Base-by-base conservation (phyloP, 23 tunicate species). In the Corella eumyota region DNA sequence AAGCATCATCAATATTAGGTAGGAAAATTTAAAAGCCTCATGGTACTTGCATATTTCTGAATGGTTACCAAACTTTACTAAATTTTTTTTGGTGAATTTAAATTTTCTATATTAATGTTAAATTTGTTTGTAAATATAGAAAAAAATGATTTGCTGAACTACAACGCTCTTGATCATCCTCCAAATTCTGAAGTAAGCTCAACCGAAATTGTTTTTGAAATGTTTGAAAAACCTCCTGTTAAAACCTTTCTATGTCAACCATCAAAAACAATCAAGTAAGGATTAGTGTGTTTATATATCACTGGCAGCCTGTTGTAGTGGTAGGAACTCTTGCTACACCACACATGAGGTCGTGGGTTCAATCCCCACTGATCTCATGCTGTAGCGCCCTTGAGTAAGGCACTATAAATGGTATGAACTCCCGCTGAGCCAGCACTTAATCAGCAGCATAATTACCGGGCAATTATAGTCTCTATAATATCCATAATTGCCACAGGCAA, bases 1-100 rank as follows among this genome's bases (percentile, higher is more conserved):
- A 77, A 25, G 37, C 75, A n/a, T 84, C 94, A 15, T 20, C 55
- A 2, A 25, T 84, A 50, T 55, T 84, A 4, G 94, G 94, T 84
- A 29, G 62, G 78, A 19, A 30, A 32, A 17, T 60, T 60, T 55
- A 19, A 58, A 25, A 0, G n/a, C n/a, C n/a, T n/a, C 37, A 35
- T 5, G 22, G 20, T 51, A 51, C 20, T 19, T 27, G 57, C 57
- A 51, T n/a, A 51, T 51, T 7, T 27, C 22, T n/a, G 6, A 51
- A 9, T 51, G 5, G 20, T 7, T n/a, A 7, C 27, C 15, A 11
- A 27, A 51, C 5, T 6, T 51, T 25, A n/a, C 57, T 9, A 27
- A 40, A 40, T 15, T 15, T 51, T 51, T 51, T 51, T 51, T 27
- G 20, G 57, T 5, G 57, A 51, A 51, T 5, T 51, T 7, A 26